These are phyloP conservation scores for Homalodisca vitripennis DNA, from an alignment of 1,140 invertebrate genomes.

Conservation along the genomic window DNA sequence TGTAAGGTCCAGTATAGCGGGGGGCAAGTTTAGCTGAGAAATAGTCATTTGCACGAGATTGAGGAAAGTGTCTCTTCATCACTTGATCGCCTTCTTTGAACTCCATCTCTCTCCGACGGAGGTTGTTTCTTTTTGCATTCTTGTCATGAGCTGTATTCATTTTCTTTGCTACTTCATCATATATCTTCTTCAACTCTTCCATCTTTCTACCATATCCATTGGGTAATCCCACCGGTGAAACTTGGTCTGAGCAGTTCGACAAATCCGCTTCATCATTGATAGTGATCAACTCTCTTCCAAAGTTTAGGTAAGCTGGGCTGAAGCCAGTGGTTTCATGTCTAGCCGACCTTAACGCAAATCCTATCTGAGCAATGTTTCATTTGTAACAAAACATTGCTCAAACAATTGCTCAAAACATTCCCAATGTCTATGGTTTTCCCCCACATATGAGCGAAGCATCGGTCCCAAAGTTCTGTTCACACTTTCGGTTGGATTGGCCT, in stretches of 20 bases:
- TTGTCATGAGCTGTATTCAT: neutral
- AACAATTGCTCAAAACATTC: too few species aligned
- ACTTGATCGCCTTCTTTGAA: slow-evolving; percentile 32
- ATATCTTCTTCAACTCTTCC: neutral
- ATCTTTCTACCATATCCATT: neutral
- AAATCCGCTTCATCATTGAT: neutral
- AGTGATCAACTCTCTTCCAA: neutral
- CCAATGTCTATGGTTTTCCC: neutral
- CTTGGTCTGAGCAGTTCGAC: neutral
- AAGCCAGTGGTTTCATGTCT: neutral
- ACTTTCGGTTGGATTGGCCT: neutral
- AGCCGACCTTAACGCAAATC: neutral
- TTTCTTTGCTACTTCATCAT: neutral
- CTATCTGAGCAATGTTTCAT: neutral
- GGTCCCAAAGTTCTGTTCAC: slow-evolving; percentile 5
- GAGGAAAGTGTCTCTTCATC: slow-evolving; percentile 8
- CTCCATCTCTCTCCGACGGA: neutral
- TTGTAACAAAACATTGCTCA: too few species aligned
- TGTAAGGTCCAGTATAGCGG: slow-evolving; percentile 32
- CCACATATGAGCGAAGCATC: neutral
- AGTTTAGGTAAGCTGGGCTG: neutral
- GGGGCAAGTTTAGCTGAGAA: slow-evolving; percentile 32
- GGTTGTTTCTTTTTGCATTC: neutral
- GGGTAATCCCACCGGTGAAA: neutral
- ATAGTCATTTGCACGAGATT: slow-evolving; percentile 25